phyloP scores from a whole-genome alignment of 2,888 invertebrate genomes.

The Metallyticus violacea region DNA sequence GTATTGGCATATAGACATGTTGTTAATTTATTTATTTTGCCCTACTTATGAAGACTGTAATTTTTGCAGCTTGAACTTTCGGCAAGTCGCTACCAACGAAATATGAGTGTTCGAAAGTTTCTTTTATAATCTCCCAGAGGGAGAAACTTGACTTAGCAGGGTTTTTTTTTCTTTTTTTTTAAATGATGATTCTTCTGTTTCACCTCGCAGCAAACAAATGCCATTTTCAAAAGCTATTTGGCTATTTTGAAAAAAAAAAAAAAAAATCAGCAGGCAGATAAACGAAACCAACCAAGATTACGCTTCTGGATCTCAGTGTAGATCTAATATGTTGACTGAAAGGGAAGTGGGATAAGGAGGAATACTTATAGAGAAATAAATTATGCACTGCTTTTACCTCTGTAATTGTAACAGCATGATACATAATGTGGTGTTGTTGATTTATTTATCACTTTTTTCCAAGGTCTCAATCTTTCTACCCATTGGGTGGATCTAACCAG shows the following conservation, averaged over 20 bases:
- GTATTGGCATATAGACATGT: not conserved
- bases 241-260: not conserved
- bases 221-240: not conserved
- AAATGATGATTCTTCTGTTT: not conserved
- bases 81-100: not conserved
- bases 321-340: slow-evolving; percentile 11
- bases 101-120: not conserved
- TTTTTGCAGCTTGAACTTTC: not conserved
- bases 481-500: slow-evolving; percentile 6
- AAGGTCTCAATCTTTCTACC: slow-evolving; percentile 24
- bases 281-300: not conserved
- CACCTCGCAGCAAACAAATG: not conserved
- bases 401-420: not conserved
- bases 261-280: not conserved
- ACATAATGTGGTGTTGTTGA: not conserved
- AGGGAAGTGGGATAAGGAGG: not conserved
- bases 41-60: not conserved
- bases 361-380: not conserved
- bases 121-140: not conserved
- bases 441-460: slow-evolving; percentile 3
- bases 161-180: too few species aligned
- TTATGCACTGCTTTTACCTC: not conserved
- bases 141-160: not conserved
- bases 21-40: slow-evolving; percentile 9
- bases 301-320: slow-evolving; percentile 7